phyloP scores from a whole-genome alignment of 2,888 invertebrate genomes.

The Pristionchus entomophagus region DNA sequence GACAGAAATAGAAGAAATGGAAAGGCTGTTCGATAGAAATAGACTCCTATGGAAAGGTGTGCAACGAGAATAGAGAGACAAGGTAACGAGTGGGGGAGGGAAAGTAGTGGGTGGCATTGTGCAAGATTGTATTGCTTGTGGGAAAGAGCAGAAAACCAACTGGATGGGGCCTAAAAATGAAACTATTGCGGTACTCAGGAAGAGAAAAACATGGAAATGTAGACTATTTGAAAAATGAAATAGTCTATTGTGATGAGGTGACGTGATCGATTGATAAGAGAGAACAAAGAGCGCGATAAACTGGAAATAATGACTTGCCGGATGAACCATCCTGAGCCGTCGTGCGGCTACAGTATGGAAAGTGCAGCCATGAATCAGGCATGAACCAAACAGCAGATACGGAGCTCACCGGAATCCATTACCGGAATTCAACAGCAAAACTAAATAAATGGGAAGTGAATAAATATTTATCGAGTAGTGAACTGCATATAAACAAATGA shows the following conservation, averaged over 20 bases:
- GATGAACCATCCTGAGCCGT: constrained; percentile 10
- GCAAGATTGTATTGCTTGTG: background rate
- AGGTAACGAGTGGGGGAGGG: background rate
- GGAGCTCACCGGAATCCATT: background rate
- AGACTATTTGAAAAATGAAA: background rate
- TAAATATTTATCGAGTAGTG: background rate
- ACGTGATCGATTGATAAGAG: background rate
- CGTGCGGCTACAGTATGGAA: background rate
- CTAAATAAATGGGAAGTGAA: background rate
- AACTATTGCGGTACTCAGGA: background rate
- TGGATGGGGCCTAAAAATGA: background rate
- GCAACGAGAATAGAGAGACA: background rate
- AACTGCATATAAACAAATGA: background rate
- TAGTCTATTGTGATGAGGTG: too few species aligned
- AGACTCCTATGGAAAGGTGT: background rate
- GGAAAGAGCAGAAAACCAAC: constrained; percentile 8
- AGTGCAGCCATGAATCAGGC: constrained; percentile 32
- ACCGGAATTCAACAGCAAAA: background rate
- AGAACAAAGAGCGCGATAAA: background rate
- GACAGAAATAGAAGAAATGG: background rate
- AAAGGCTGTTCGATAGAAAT: background rate
- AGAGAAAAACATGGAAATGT: background rate
- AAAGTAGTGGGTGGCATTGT: background rate
- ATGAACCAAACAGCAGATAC: background rate
- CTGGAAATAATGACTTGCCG: too few species aligned